Evolutionary conservation across 1,140 invertebrate genomes (phyloP).

Genomic region (Leptinotarsa undecemlineata): DNA sequence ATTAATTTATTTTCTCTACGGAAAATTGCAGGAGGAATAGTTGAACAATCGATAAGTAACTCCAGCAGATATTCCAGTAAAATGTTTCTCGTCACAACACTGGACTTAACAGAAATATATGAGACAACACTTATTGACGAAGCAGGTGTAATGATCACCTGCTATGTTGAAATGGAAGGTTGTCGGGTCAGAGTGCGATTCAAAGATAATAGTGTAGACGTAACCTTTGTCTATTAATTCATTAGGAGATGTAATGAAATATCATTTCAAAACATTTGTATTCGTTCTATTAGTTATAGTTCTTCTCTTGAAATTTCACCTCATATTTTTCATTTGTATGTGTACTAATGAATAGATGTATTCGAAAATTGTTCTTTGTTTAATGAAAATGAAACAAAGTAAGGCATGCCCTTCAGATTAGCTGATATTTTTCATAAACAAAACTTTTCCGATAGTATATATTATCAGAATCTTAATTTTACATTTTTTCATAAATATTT

Average conservation of each 20-base stretch:
- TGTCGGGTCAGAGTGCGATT: not conserved
- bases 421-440: too few relatives aligned
- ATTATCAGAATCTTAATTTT: too few relatives aligned
- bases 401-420: too few relatives aligned
- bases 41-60: too few relatives aligned
- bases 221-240: not conserved
- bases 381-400: too few relatives aligned
- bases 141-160: constrained; percentile 3
- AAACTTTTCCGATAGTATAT: too few relatives aligned
- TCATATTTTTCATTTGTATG: not conserved
- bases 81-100: not conserved
- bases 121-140: not conserved
- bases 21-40: too few relatives aligned
- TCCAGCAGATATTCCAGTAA: too few relatives aligned
- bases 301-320: not conserved
- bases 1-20: too few relatives aligned
- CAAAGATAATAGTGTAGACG: not conserved
- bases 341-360: not conserved
- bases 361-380: too few relatives aligned
- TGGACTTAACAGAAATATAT: not conserved
- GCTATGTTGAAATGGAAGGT: not conserved
- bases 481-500: too few relatives aligned
- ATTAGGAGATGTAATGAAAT: not conserved
- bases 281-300: not conserved
- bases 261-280: not conserved